Evolutionary conservation across 2,797 vertebrate genomes (phyloP).

Genomic region (Hydrolagus colliei): DNA sequence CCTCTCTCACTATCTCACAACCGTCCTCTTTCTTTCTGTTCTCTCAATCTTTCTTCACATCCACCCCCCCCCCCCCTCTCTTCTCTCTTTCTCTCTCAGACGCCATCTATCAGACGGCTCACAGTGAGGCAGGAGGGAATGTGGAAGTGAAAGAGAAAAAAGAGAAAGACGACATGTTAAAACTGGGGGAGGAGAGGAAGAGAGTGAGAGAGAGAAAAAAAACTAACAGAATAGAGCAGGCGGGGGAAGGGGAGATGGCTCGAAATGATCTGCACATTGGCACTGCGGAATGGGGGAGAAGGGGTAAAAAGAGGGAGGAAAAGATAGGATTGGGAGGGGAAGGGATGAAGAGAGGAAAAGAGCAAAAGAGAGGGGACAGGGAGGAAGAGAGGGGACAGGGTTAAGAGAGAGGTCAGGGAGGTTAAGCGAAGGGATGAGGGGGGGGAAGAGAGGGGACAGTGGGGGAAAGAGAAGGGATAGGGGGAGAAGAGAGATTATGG

Average conservation of each 20-base stretch:
- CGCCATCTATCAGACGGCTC: background rate
- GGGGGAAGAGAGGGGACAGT: conserved; percentile 50
- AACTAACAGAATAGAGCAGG: background rate
- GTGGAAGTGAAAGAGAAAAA: conserved; percentile 37
- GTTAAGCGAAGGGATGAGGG: background rate
- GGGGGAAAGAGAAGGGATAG: too few species aligned
- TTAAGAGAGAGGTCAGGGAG: conserved; percentile 27
- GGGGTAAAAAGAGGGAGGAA: background rate
- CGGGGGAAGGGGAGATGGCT: background rate
- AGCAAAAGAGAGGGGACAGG: background rate
- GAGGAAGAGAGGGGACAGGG: background rate
- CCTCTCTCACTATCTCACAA: conserved; percentile 25
- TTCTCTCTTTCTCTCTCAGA: background rate
- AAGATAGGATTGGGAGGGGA: background rate
- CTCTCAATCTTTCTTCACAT: conserved; percentile 16
- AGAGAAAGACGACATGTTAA: conserved; percentile 35
- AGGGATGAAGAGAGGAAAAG: background rate
- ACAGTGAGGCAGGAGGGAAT: conserved; percentile 21
- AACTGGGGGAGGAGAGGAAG: conserved; percentile 29
- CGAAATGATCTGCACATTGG: background rate
- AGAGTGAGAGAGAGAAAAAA: conserved; percentile 1
- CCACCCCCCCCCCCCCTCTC: background rate
- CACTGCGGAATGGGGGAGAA: fast-evolving
- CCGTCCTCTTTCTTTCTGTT: conserved; percentile 17
- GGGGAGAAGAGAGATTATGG: conserved; percentile 53